Evolutionary conservation across 2,797 vertebrate genomes (phyloP).

Genomic region (Corythornis leucogaster): DNA sequence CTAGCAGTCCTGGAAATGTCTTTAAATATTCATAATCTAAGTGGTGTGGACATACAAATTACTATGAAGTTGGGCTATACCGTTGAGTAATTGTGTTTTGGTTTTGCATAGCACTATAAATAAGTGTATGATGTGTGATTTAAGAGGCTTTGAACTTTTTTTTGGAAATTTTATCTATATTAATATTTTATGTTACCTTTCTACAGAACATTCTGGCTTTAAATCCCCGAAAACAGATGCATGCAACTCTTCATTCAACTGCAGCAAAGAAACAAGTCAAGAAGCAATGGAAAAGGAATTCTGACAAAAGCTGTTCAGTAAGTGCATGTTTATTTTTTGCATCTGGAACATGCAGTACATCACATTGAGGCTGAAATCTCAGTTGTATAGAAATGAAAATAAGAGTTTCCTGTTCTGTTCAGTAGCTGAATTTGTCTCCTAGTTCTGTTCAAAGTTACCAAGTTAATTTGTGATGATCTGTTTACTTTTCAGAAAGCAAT

Average conservation of each 20-base stretch:
- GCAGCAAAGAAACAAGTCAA: slow-evolving; percentile 86
- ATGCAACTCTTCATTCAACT: slow-evolving; percentile 85
- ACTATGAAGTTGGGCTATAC: background rate
- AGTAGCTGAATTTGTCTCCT: background rate
- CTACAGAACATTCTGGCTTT: slow-evolving; percentile 87
- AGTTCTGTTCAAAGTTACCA: background rate
- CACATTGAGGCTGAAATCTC: background rate
- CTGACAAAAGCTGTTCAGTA: slow-evolving; percentile 86
- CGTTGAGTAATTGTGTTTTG: background rate
- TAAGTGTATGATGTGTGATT: background rate
- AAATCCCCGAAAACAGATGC: slow-evolving; percentile 85
- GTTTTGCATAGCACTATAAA: background rate
- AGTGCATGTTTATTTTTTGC: slow-evolving; percentile 59
- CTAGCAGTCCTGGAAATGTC: background rate
- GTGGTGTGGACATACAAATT: background rate
- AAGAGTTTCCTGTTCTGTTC: background rate
- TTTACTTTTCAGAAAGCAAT: background rate
- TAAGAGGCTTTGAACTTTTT: background rate
- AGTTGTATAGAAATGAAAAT: background rate
- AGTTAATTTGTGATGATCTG: background rate
- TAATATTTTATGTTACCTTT: background rate
- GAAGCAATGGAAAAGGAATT: slow-evolving; percentile 92
- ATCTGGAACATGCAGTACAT: background rate
- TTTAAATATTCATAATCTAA: background rate
- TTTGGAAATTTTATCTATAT: background rate